Percentiles rank a stretch among this genome's conserved stretches.
Evolutionary conservation across 2,888 invertebrate species (phyloP).

Genomic region (Agrochola macilenta): DNA sequence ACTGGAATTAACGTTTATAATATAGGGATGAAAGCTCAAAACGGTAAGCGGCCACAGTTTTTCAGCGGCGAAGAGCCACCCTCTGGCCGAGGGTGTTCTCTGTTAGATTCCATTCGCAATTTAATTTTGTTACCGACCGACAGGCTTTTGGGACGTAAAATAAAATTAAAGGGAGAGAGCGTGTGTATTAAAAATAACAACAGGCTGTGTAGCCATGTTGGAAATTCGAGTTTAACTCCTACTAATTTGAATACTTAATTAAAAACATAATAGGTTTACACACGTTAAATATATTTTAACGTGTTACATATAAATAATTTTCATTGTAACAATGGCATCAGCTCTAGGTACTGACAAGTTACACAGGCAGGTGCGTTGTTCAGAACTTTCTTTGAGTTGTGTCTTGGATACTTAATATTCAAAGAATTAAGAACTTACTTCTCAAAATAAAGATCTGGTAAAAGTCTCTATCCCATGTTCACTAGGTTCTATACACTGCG

Average conservation of each 20-base stretch:
- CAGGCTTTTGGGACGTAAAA: slow-evolving; percentile 75
- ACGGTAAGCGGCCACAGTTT: slow-evolving; percentile 68
- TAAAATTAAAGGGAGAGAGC: slow-evolving; percentile 74
- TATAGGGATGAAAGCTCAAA: slow-evolving; percentile 61
- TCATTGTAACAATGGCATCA: slow-evolving; percentile 1
- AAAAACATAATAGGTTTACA: slow-evolving; percentile 25
- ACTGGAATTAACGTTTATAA: slow-evolving; percentile 34
- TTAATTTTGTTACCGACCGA: slow-evolving; percentile 78
- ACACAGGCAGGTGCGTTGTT: background rate
- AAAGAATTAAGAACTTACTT: background rate
- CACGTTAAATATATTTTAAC: slow-evolving; percentile 17
- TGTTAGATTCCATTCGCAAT: slow-evolving; percentile 77
- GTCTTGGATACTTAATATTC: background rate
- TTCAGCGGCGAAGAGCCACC: slow-evolving; percentile 68
- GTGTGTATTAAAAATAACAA: slow-evolving; percentile 65
- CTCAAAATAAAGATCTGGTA: background rate
- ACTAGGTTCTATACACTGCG: background rate
- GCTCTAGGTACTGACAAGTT: slow-evolving; percentile 1
- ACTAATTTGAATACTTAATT: slow-evolving; percentile 42
- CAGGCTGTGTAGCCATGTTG: slow-evolving; percentile 49
- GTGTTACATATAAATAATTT: slow-evolving; percentile 9
- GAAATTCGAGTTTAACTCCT: slow-evolving; percentile 33
- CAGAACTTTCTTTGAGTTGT: no score
- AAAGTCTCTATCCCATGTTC: background rate
- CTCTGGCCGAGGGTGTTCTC: slow-evolving; percentile 68